Conservation (phyloP, 2,797 vertebrate species). For the Gobionotothen gibberifrons region DNA sequence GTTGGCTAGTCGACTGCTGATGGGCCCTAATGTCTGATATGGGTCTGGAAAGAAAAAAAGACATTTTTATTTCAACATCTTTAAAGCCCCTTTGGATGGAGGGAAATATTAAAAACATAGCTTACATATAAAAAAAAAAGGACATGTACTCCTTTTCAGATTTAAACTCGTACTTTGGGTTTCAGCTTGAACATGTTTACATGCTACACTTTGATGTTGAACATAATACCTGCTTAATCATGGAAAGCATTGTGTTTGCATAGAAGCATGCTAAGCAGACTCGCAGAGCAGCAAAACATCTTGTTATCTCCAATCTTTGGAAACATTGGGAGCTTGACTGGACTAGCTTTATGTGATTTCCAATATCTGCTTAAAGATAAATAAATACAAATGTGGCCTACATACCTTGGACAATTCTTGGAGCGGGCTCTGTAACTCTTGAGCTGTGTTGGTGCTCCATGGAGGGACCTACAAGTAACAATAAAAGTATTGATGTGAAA, state of each 20-base stretch:
- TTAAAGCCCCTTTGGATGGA: neutral
- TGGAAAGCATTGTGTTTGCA: too few relatives aligned
- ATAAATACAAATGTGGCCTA: neutral
- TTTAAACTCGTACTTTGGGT: too few relatives aligned
- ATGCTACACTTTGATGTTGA: too few relatives aligned
- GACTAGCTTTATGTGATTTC: too few relatives aligned
- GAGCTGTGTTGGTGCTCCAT: slow-evolving; percentile 83
- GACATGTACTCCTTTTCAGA: too few relatives aligned
- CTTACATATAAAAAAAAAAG: neutral
- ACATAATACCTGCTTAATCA: too few relatives aligned
- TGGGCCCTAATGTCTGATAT: slow-evolving; percentile 87
- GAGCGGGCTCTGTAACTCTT: slow-evolving; percentile 78
- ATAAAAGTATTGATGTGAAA: neutral
- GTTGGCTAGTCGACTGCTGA: slow-evolving; percentile 89
- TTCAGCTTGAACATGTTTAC: too few relatives aligned
- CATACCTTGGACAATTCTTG: slow-evolving; percentile 80
- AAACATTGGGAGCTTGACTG: too few relatives aligned
- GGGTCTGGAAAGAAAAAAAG: slow-evolving; percentile 80
- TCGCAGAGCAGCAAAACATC: too few relatives aligned
- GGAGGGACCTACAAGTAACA: slow-evolving; percentile 70
- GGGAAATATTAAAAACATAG: neutral
- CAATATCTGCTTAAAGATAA: too few relatives aligned
- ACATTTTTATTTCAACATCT: neutral
- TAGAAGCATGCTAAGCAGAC: too few relatives aligned
- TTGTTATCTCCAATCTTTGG: too few relatives aligned